These are phyloP conservation scores for Ceratotherium simum DNA, from an alignment of 2,113 vertebrate species.

Conservation along the genomic window DNA sequence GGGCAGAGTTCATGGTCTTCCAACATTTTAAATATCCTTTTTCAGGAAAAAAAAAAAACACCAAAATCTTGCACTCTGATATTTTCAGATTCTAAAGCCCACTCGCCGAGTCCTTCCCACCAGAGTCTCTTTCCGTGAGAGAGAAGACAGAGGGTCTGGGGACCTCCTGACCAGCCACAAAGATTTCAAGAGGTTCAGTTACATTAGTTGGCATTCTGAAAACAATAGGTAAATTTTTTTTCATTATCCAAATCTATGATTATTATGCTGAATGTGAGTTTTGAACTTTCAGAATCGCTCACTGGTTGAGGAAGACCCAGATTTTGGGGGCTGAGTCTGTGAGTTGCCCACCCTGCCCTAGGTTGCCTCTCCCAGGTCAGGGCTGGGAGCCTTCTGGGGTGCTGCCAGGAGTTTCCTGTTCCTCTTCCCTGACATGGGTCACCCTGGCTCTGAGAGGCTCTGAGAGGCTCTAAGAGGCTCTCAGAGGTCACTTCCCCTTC, in stretches of 20 bases:
- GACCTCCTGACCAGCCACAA: background rate
- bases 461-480: conserved; percentile 57
- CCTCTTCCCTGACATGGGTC: conserved; percentile 54
- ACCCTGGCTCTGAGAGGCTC: background rate
- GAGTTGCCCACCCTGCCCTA: background rate
- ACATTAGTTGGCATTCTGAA: conserved; percentile 48
- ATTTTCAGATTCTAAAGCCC: conserved; percentile 37
- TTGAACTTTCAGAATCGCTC: background rate
- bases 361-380: background rate
- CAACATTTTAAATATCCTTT: conserved; percentile 64
- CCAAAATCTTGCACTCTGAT: conserved; percentile 32
- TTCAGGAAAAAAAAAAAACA: background rate
- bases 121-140: background rate
- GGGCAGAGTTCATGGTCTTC: conserved; percentile 43
- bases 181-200: background rate
- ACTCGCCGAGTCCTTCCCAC: background rate
- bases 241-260: background rate
- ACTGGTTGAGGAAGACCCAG: background rate
- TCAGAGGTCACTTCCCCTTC: conserved; percentile 55
- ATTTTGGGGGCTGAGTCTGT: background rate
- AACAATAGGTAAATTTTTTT: background rate
- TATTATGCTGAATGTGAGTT: background rate
- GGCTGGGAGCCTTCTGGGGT: background rate
- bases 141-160: background rate
- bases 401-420: background rate